These are phyloP conservation scores for Engraulis encrasicolus DNA, from an alignment of 2,113 vertebrate genomes.

Conservation along the genomic window DNA sequence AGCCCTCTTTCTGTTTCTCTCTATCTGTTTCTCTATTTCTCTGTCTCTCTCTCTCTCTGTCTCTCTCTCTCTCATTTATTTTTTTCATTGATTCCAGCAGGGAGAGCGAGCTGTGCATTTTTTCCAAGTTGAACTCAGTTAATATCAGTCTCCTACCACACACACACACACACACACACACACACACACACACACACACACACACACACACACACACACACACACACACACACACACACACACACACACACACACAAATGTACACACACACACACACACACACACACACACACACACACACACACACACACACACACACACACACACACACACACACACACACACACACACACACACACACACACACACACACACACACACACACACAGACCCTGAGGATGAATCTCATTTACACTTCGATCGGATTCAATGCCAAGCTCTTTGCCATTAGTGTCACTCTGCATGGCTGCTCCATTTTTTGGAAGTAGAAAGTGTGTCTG, in stretches of 20 bases:
- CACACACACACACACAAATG: background rate
- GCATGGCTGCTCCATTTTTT: conserved; percentile 8
- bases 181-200: background rate
- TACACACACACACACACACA: background rate
- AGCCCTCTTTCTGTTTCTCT: too few relatives aligned
- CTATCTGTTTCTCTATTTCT: too few relatives aligned
- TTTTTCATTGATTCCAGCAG: too few relatives aligned
- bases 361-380: background rate
- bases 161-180: background rate
- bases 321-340: background rate
- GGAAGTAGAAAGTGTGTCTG: too few relatives aligned
- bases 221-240: background rate
- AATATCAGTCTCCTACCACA: background rate
- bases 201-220: background rate
- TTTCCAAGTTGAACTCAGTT: too few relatives aligned
- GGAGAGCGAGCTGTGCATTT: too few relatives aligned
- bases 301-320: too few relatives aligned
- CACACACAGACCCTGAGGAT: background rate
- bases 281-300: too few relatives aligned
- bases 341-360: background rate
- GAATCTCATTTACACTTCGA: conserved; percentile 9
- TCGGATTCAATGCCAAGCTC: background rate
- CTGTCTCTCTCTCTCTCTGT: too few relatives aligned
- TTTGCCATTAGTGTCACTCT: background rate
- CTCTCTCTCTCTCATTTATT: too few relatives aligned